phyloP scores from a whole-genome alignment of 1,140 invertebrate species.

The Tribolium castaneum region DNA sequence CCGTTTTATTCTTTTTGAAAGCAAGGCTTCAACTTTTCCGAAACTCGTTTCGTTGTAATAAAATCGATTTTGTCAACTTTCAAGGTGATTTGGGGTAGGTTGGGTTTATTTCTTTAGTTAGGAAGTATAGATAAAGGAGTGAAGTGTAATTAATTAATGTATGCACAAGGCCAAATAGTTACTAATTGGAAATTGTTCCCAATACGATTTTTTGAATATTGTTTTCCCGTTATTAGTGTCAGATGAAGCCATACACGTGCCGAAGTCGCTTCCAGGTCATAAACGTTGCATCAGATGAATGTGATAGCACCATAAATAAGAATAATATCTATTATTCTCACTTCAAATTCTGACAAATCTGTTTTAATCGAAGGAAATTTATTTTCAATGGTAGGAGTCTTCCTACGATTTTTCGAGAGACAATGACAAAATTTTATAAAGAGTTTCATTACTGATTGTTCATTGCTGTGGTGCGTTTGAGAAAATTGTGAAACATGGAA shows the following conservation, averaged over 20 bases:
- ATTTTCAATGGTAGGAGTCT: neutral
- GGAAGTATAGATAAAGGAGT: neutral
- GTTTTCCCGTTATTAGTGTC: neutral
- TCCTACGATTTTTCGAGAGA: neutral
- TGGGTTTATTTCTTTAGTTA: neutral
- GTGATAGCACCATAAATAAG: neutral
- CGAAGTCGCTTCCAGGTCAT: neutral
- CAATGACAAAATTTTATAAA: neutral
- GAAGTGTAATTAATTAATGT: neutral
- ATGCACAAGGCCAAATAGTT: neutral
- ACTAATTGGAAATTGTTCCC: neutral
- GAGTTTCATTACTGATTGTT: neutral
- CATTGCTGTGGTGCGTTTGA: neutral
- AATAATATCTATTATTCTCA: too few relatives aligned
- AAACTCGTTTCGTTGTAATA: too few relatives aligned
- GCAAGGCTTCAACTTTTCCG: too few relatives aligned
- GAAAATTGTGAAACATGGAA: neutral
- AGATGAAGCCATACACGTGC: neutral
- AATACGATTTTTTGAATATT: neutral
- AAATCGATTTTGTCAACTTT: neutral
- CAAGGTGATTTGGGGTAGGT: neutral
- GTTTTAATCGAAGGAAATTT: too few relatives aligned
- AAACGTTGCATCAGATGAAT: neutral
- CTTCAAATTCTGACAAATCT: too few relatives aligned
- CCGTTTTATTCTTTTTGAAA: too few relatives aligned